These are phyloP conservation scores for Dorcus parallelipipedus DNA, from an alignment of 2,888 invertebrate genomes.

Conservation along the genomic window DNA sequence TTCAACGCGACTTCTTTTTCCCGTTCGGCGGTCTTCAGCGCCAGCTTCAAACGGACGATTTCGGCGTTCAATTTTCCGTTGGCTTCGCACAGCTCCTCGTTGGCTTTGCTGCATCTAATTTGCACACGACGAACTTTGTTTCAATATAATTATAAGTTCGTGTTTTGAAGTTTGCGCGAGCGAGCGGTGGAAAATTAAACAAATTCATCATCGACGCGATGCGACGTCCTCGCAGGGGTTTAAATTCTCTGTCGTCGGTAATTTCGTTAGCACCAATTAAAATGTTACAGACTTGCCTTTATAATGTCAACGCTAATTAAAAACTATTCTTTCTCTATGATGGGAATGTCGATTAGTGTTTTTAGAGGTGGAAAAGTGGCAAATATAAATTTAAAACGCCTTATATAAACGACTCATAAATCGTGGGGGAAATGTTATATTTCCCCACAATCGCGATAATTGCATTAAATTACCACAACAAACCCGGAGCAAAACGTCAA, in stretches of 20 bases:
- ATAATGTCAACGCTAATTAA: too few species aligned
- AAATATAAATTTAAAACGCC: too few species aligned
- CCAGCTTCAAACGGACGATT: conserved; percentile 2
- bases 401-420: too few species aligned
- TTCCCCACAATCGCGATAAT: too few species aligned
- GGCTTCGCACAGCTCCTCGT: conserved; percentile 3
- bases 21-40: not conserved
- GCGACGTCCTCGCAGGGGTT: not conserved
- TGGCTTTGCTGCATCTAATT: conserved; percentile 9
- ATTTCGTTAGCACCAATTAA: too few species aligned
- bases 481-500: too few species aligned
- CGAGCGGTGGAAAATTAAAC: not conserved
- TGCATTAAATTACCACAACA: too few species aligned
- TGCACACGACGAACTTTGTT: not conserved
- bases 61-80: conserved; percentile 9
- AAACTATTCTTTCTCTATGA: too few species aligned
- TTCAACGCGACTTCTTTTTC: not conserved
- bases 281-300: too few species aligned
- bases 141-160: not conserved
- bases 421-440: too few species aligned
- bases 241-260: not conserved
- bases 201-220: not conserved
- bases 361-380: too few species aligned
- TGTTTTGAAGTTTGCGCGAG: not conserved
- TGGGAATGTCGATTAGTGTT: too few species aligned